Evolutionary conservation across 2,888 invertebrate species (phyloP).

Genomic region (Parascotia fuliginaria): DNA sequence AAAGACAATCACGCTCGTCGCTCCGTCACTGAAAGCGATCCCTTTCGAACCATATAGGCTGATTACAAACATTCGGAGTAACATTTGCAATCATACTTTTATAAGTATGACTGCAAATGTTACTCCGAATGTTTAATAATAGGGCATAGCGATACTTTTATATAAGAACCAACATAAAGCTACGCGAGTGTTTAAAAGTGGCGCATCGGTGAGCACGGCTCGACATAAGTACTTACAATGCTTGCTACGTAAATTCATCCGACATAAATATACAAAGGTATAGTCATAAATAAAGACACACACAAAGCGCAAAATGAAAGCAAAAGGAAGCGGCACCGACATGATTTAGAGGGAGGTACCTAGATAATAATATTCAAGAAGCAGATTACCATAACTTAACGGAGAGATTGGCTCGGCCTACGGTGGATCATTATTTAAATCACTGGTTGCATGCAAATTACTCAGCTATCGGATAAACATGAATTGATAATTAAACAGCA

Average conservation of each 20-base stretch:
- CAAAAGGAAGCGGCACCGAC: slow-evolving; percentile 44
- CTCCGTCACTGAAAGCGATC: too few relatives aligned
- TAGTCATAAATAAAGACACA: slow-evolving; percentile 57
- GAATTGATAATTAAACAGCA: slow-evolving; percentile 52
- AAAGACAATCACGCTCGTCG: too few relatives aligned
- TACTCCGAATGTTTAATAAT: slow-evolving; percentile 24
- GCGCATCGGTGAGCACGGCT: slow-evolving; percentile 10
- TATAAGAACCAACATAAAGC: slow-evolving; percentile 18
- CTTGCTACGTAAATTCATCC: slow-evolving; percentile 45
- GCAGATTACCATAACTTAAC: slow-evolving; percentile 65
- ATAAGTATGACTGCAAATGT: too few relatives aligned
- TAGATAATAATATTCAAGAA: slow-evolving; percentile 58
- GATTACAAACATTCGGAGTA: too few relatives aligned
- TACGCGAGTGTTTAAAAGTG: slow-evolving; percentile 2
- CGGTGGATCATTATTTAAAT: slow-evolving; percentile 65
- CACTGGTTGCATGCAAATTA: slow-evolving; percentile 59
- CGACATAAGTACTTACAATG: slow-evolving; percentile 12
- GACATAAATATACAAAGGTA: slow-evolving; percentile 49
- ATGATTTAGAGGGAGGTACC: slow-evolving; percentile 51
- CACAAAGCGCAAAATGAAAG: slow-evolving; percentile 56
- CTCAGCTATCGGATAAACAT: slow-evolving; percentile 52
- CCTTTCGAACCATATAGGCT: too few relatives aligned
- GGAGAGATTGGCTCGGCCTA: slow-evolving; percentile 52
- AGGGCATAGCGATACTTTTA: slow-evolving; percentile 14
- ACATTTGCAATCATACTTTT: too few relatives aligned